phyloP scores from a whole-genome alignment of 1,140 invertebrate genomes.

The Cotesia vestalis region DNA sequence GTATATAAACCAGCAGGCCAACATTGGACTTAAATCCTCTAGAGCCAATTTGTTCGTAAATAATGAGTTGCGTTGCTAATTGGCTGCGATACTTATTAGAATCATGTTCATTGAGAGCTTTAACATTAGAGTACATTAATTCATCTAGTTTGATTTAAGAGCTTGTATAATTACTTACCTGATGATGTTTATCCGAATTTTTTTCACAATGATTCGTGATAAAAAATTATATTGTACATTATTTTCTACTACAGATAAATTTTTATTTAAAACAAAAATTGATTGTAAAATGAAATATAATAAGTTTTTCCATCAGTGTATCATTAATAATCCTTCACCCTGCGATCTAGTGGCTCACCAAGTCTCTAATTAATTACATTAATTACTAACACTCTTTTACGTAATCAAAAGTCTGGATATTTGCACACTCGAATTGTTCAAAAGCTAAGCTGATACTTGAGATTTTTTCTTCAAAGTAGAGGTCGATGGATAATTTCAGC shows the following conservation, averaged over 20 bases:
- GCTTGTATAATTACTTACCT: too few species aligned
- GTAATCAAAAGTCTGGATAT: conserved; percentile 55
- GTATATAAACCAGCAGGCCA: conserved; percentile 11
- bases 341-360: neutral
- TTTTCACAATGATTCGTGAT: too few species aligned
- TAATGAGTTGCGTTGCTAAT: conserved; percentile 25
- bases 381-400: conserved; percentile 48
- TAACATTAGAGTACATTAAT: neutral
- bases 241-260: too few species aligned
- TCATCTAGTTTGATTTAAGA: conserved; percentile 1
- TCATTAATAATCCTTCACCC: too few species aligned
- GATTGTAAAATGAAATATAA: too few species aligned
- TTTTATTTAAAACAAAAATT: too few species aligned
- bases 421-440: conserved; percentile 52
- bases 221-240: too few species aligned
- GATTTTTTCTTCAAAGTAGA: conserved; percentile 16
- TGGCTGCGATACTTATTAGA: neutral
- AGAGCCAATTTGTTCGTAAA: conserved; percentile 20
- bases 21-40: conserved; percentile 2
- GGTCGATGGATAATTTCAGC: conserved; percentile 14
- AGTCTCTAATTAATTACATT: neutral
- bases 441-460: conserved; percentile 41
- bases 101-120: neutral
- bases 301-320: too few species aligned
- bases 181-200: too few species aligned